Evolutionary conservation across 2,888 invertebrate genomes (phyloP).

Genomic region (Amiota communis): DNA sequence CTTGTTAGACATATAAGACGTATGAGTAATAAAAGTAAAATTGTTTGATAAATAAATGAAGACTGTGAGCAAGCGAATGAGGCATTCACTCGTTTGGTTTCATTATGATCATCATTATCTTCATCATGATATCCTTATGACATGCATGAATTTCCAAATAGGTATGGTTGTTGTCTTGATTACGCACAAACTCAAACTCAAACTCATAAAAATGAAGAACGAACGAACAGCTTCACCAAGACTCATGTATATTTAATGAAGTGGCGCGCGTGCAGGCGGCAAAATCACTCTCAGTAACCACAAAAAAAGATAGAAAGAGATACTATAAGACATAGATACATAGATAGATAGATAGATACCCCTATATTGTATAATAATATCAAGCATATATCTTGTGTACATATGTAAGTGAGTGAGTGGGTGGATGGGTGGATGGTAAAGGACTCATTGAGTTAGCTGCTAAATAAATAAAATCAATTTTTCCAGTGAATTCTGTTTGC

Average conservation of each 20-base stretch:
- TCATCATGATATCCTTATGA: conserved; percentile 3
- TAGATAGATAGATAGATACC: not conserved
- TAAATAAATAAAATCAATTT: conserved; percentile 43
- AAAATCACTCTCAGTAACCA: conserved; percentile 16
- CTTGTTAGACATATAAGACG: not conserved
- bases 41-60: conserved; percentile 35
- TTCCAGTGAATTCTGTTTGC: not conserved
- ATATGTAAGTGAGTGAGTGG: not conserved
- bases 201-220: conserved; percentile 24
- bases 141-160: not conserved
- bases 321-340: not conserved
- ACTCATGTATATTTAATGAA: not conserved
- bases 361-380: not conserved
- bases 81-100: too few relatives aligned
- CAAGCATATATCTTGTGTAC: too few relatives aligned
- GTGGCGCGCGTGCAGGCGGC: not conserved
- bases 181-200: conserved; percentile 16
- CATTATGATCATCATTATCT: too few relatives aligned
- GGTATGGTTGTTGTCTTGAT: conserved; percentile 28
- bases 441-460: conserved; percentile 2
- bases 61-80: conserved; percentile 12
- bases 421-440: not conserved
- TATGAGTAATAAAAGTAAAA: conserved; percentile 11
- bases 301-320: not conserved
- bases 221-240: not conserved